Evolutionary conservation across 2,888 invertebrate genomes (phyloP).

Genomic region (Gymnocheta viridis): DNA sequence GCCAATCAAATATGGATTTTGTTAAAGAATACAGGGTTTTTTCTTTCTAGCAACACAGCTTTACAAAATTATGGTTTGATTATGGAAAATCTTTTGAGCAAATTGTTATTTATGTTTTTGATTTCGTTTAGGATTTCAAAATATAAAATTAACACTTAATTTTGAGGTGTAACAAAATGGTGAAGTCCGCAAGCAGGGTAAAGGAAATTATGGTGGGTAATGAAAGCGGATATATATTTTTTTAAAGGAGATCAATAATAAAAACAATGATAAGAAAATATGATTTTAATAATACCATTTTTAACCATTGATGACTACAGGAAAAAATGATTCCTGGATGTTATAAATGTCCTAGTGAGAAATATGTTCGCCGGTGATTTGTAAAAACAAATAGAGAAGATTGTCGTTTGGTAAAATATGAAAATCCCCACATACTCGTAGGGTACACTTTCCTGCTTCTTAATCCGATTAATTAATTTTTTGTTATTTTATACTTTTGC

Average conservation of each 20-base stretch:
- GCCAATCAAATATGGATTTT: slow-evolving; percentile 47
- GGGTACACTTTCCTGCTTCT: too few species aligned
- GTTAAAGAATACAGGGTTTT: not conserved
- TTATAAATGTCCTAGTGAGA: too few species aligned
- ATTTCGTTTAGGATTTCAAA: slow-evolving; percentile 17
- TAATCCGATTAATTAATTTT: too few species aligned
- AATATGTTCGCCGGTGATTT: too few species aligned
- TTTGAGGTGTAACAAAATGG: not conserved
- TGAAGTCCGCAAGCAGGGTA: not conserved
- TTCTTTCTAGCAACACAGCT: not conserved
- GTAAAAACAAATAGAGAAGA: too few species aligned
- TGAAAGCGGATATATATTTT: not conserved
- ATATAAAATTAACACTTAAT: slow-evolving; percentile 58
- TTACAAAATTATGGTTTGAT: slow-evolving; percentile 35
- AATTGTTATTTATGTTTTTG: slow-evolving; percentile 43
- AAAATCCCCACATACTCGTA: too few species aligned
- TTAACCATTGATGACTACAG: too few species aligned
- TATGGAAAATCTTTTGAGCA: slow-evolving; percentile 38
- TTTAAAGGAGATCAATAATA: not conserved
- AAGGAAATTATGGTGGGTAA: not conserved
- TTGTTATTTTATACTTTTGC: too few species aligned
- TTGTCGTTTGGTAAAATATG: too few species aligned
- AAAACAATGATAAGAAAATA: too few species aligned
- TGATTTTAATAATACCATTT: too few species aligned
- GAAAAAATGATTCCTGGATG: too few species aligned